phyloP scores from a whole-genome alignment of 2,888 invertebrate species.

The Xylocampa areola region DNA sequence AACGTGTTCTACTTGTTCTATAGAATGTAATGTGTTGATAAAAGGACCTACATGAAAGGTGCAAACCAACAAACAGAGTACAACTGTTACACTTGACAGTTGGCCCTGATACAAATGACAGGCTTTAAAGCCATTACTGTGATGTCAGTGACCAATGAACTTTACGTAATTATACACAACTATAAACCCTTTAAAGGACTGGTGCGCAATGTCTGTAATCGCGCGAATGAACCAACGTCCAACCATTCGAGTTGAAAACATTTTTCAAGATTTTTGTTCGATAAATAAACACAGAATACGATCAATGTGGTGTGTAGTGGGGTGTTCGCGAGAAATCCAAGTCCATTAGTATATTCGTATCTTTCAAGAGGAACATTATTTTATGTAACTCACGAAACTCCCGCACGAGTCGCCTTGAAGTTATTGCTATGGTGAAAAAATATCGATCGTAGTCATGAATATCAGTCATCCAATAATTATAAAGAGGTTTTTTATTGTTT shows the following conservation, averaged over 20 bases:
- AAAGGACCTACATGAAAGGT: conserved; percentile 33
- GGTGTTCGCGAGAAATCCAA: conserved; percentile 46
- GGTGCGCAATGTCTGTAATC: conserved; percentile 24
- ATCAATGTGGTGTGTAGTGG: conserved; percentile 47
- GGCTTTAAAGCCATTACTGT: conserved; percentile 6
- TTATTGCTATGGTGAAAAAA: conserved; percentile 21
- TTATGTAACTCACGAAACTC: conserved; percentile 40
- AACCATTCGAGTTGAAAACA: conserved; percentile 8
- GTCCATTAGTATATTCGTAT: conserved; percentile 55
- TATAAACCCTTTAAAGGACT: conserved; percentile 40
- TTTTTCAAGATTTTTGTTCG: conserved; percentile 16
- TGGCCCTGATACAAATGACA: conserved; percentile 40
- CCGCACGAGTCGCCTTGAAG: conserved; percentile 38
- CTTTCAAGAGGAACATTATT: conserved; percentile 41
- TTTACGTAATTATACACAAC: conserved; percentile 55
- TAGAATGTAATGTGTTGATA: no score
- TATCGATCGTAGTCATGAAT: conserved; percentile 17
- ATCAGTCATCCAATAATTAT: conserved; percentile 29
- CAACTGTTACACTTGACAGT: conserved; percentile 13
- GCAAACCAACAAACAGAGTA: conserved; percentile 2
- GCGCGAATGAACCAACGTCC: not conserved
- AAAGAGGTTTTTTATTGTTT: conserved; percentile 22
- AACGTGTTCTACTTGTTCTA: no score
- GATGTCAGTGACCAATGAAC: conserved; percentile 54
- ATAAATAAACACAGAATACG: conserved; percentile 43